Evolutionary conservation across 2,888 invertebrate species (phyloP).

Genomic region (Camponotus fellah): DNA sequence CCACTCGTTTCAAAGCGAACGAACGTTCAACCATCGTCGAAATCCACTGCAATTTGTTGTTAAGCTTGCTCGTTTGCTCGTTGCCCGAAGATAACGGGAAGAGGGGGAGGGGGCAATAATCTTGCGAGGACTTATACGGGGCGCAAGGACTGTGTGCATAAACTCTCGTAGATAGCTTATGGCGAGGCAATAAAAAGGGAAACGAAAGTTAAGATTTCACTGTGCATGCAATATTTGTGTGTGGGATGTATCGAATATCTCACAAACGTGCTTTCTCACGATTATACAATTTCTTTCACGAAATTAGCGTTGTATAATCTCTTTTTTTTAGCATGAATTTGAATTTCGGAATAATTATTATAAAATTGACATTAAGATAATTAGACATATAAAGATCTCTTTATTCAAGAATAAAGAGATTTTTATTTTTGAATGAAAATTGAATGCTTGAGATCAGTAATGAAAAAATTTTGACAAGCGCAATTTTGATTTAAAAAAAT

Average conservation of each 20-base stretch:
- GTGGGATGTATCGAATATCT: constrained; percentile 28
- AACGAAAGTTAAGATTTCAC: constrained; percentile 47
- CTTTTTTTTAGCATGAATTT: neutral
- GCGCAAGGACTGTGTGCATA: constrained; percentile 37
- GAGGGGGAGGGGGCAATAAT: constrained; percentile 30
- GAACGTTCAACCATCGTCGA: constrained; percentile 27
- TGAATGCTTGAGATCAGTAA: neutral
- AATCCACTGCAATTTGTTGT: constrained; percentile 43
- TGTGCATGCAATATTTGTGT: neutral
- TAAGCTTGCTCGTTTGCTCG: constrained; percentile 39
- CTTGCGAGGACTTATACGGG: constrained; percentile 37
- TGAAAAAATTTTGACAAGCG: neutral
- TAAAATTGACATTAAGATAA: neutral
- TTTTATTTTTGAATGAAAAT: constrained; percentile 14
- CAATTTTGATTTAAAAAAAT: neutral
- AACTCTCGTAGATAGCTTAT: constrained; percentile 46
- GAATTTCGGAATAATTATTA: neutral
- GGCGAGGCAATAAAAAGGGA: constrained; percentile 39
- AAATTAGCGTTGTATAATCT: neutral
- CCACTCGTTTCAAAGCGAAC: neutral
- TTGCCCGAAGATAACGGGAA: constrained; percentile 37
- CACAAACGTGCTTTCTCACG: constrained; percentile 20
- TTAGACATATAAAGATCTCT: no score
- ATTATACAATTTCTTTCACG: neutral
- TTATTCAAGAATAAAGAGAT: neutral